These are phyloP conservation scores for Aurelia sp. DNA, from an alignment of 30 jellyfish, hydroid and myxozoan species.

Conservation along the genomic window DNA sequence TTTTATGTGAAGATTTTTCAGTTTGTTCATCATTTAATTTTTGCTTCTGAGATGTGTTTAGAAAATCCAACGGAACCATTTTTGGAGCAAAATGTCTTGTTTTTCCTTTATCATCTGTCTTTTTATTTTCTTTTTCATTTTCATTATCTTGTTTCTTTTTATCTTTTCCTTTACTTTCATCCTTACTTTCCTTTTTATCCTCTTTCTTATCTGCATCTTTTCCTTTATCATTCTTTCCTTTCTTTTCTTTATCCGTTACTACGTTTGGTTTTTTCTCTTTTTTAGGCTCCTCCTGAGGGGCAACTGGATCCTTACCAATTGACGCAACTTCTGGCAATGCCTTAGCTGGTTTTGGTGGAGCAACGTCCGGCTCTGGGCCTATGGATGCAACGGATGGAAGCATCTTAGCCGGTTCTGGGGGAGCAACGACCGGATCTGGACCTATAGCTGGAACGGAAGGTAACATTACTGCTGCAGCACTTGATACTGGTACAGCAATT, in stretches of 20 bases:
- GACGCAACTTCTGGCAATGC: slow-evolving; percentile 53
- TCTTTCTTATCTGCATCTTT: slow-evolving; percentile 18
- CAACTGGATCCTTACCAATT: slow-evolving; percentile 71
- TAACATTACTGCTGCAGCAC: slow-evolving; percentile 37
- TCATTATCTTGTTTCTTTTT: slow-evolving; percentile 25
- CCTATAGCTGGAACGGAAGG: slow-evolving; percentile 65
- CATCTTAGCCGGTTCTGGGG: slow-evolving; percentile 20
- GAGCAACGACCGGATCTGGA: slow-evolving; percentile 31
- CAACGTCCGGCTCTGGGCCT: slow-evolving; percentile 45
- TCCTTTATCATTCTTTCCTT: slow-evolving; percentile 18
- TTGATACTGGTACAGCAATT: slow-evolving; percentile 66
- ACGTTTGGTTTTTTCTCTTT: slow-evolving; percentile 12
- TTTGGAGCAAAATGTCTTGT: slow-evolving; percentile 58
- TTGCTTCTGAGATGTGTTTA: not conserved
- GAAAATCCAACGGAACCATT: slow-evolving; percentile 11
- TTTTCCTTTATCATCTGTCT: slow-evolving; percentile 19
- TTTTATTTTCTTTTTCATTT: slow-evolving; percentile 34
- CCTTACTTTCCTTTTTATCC: slow-evolving; percentile 2
- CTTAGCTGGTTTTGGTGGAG: slow-evolving; percentile 43
- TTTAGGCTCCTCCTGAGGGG: slow-evolving; percentile 1
- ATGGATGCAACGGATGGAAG: slow-evolving; percentile 71
- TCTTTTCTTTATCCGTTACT: slow-evolving; percentile 12
- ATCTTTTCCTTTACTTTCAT: slow-evolving; percentile 14
- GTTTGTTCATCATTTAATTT: too few species aligned
- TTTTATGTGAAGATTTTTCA: slow-evolving; percentile 3